Evolutionary conservation across 2,797 vertebrate species (phyloP), one percentile per base, ranked within the genome.

Genomic region (Cheirogaleus major): DNA sequence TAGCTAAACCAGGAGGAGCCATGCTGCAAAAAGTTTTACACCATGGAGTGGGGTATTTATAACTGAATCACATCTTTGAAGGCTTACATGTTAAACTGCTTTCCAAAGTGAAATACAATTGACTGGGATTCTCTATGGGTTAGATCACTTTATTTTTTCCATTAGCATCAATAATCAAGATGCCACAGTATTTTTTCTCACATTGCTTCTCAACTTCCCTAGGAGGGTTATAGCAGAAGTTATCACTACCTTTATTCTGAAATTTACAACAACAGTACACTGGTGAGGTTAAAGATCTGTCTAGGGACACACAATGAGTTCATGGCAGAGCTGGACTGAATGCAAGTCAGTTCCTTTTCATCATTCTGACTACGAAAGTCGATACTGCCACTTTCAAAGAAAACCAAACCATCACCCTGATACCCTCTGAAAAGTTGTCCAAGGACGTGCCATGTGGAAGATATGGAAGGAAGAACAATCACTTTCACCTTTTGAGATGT

Each of bases 371-470:
- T 81, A 59, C 23, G 94, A 95, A 96, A 95, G 72, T 70, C 86
- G 90, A 61, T 50, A 27, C 50, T 83, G 67, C 85, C 97, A 91
- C 92, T 80, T 95, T 95, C 23, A 80, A 93, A 82, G 72, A 89
- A 97, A 97, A 95, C 52, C 14, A 80, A 57, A 69, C 69, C 50
- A 35, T 23, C 6, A 38, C 52, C 35, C 38, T 4, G 79, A 83
- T 6, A 35, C 20, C 41, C 70, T 73, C 87, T 90, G 48, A 90
- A 97, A 98, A 97, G 55, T 93, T 57, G 97, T 96, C 88, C 93
- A 97, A 72, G 78, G 94, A 93, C 95, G 52, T 96, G 91, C 55
- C 91, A 72, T 30, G 35, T 89, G 87, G 82, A 96, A 61, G 65
- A 67, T 95, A 88, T 0, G 0, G 59, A 96, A 89, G 75, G 84